These are phyloP conservation scores for Pemphredon lugubris DNA, from an alignment of 2,888 invertebrate genomes.

Conservation along the genomic window DNA sequence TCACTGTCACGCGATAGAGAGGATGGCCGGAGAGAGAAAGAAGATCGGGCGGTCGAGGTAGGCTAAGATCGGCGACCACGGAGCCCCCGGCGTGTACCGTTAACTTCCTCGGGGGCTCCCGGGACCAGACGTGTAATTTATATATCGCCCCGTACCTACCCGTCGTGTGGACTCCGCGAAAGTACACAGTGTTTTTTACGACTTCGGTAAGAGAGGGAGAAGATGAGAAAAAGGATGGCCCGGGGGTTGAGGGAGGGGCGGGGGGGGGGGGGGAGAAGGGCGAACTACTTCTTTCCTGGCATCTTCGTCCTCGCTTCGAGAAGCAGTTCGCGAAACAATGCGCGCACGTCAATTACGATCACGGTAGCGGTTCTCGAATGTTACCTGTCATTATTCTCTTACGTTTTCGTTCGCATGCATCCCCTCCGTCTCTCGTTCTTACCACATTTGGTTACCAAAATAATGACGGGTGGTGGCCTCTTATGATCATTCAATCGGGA, in stretches of 20 bases:
- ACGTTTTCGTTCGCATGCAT: conserved; percentile 47
- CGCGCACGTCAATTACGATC: conserved; percentile 72
- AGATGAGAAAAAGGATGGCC: conserved; percentile 13
- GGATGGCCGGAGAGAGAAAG: too few relatives aligned
- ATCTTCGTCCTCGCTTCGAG: conserved; percentile 29
- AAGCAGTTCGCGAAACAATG: conserved; percentile 54
- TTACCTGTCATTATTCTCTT: conserved; percentile 64
- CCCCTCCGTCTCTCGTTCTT: too few relatives aligned
- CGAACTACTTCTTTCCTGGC: conserved; percentile 39
- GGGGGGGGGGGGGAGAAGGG: conserved; percentile 21
- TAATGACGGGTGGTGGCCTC: conserved; percentile 26
- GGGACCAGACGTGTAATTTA: conserved; percentile 79
- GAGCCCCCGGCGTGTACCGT: conserved; percentile 70
- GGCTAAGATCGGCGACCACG: conserved; percentile 68
- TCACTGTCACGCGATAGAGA: conserved; percentile 68
- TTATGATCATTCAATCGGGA: conserved; percentile 43
- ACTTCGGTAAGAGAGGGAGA: conserved; percentile 37
- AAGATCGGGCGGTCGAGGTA: conserved; percentile 44
- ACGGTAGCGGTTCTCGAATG: conserved; percentile 70
- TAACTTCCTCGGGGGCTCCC: conserved; percentile 74
- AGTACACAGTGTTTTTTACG: conserved; percentile 68
- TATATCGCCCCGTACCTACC: conserved; percentile 74
- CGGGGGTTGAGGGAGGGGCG: conserved; percentile 34
- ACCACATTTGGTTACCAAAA: conserved; percentile 18
- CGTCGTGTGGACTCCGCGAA: conserved; percentile 58